These are phyloP conservation scores for Crocuta crocuta DNA, from an alignment of 2,113 vertebrate genomes.

Conservation along the genomic window DNA sequence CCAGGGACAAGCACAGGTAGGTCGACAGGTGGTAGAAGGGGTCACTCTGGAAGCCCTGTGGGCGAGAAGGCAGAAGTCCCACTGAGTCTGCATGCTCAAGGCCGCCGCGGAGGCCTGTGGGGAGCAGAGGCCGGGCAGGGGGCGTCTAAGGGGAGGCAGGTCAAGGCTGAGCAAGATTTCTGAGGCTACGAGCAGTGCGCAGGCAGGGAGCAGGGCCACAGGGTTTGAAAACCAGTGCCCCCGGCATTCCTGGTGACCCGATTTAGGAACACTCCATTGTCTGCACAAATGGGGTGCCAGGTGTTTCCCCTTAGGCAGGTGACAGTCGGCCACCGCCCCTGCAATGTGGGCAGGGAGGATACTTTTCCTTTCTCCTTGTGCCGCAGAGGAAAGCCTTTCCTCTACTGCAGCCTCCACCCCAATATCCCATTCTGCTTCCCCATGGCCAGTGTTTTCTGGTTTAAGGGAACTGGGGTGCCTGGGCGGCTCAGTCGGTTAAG, in stretches of 20 bases:
- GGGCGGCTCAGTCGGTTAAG: neutral
- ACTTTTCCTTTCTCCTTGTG: neutral
- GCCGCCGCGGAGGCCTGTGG: too few relatives aligned
- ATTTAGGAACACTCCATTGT: neutral
- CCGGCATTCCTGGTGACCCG: neutral
- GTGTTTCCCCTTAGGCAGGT: neutral
- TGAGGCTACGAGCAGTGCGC: neutral
- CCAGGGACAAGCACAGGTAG: conserved; percentile 90
- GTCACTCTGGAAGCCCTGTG: conserved; percentile 89
- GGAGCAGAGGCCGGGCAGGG: neutral
- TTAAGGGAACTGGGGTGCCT: neutral
- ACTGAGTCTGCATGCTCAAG: neutral
- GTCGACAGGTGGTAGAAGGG: conserved; percentile 89
- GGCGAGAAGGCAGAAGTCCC: neutral
- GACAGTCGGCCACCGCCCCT: neutral
- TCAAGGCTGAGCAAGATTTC: neutral
- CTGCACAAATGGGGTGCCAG: neutral
- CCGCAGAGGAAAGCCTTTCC: neutral
- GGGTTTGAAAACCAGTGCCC: neutral
- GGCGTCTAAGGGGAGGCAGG: accelerated
- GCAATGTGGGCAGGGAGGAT: neutral
- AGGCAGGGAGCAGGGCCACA: too few relatives aligned
- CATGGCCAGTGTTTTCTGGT: neutral
- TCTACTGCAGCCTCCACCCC: neutral
- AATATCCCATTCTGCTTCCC: neutral